These are phyloP conservation scores for Galeopterus variegatus DNA, from an alignment of 2,113 vertebrate species.

Conservation along the genomic window DNA sequence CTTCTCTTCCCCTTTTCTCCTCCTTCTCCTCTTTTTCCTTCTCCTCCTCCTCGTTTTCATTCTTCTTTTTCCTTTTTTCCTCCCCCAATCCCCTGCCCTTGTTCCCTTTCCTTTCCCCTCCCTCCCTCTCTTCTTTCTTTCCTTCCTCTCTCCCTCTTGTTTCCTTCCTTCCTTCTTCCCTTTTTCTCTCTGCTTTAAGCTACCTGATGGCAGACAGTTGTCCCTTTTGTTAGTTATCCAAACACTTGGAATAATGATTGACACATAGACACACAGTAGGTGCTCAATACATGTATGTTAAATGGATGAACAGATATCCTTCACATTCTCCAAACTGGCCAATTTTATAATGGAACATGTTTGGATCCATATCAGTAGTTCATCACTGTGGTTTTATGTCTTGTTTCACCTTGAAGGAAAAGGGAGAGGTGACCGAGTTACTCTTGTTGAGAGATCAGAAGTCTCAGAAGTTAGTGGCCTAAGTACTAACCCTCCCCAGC, in stretches of 20 bases:
- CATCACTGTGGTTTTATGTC: not conserved
- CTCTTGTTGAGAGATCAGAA: not conserved
- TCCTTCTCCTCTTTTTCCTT: too few species aligned
- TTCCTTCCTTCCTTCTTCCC: too few species aligned
- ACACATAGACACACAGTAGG: not conserved
- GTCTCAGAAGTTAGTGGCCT: not conserved
- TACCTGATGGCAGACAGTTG: not conserved
- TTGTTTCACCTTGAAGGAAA: not conserved
- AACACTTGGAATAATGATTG: not conserved
- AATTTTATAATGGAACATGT: not conserved
- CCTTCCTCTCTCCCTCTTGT: too few species aligned
- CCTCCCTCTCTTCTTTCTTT: not conserved
- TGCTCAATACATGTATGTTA: not conserved
- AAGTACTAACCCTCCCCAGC: not conserved
- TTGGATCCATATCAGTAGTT: slow-evolving; percentile 17
- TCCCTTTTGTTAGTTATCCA: not conserved
- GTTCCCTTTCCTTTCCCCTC: not conserved
- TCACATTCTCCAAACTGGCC: not conserved
- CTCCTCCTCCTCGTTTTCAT: not conserved
- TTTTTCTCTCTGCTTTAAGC: not conserved
- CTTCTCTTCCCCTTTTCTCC: not conserved
- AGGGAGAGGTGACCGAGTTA: not conserved
- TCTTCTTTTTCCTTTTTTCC: not conserved
- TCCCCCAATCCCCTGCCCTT: not conserved
- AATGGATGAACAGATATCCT: not conserved